Percentiles rank a stretch among this genome's conserved stretches.
Conservation (phyloP, 92 coral and sea anemone species). For the Zoanthus sociatus region DNA sequence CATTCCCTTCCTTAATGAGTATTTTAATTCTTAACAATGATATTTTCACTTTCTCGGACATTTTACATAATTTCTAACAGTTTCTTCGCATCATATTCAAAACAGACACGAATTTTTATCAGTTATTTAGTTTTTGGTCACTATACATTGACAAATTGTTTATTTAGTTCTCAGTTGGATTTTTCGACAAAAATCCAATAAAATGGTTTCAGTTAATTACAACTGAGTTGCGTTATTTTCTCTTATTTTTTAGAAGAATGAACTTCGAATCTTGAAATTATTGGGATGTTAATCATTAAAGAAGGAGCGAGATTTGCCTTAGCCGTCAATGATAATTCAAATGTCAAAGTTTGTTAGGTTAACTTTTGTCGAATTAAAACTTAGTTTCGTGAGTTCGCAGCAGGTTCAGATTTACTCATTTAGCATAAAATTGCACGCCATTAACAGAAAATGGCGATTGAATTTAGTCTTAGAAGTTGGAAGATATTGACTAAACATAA, state of each 20-base stretch:
- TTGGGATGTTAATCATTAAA: not conserved
- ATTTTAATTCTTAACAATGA: not conserved
- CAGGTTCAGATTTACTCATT: not conserved
- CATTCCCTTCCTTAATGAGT: too few species aligned
- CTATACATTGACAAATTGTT: not conserved
- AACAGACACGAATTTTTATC: not conserved
- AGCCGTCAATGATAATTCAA: not conserved
- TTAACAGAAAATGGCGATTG: not conserved
- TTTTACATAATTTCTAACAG: not conserved
- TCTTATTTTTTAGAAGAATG: not conserved
- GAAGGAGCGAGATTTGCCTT: not conserved
- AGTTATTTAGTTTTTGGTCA: slow-evolving; percentile 10
- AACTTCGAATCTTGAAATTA: not conserved
- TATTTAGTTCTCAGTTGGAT: slow-evolving; percentile 29
- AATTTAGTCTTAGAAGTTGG: not conserved
- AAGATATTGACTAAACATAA: not conserved
- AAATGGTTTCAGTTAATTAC: slow-evolving; percentile 18
- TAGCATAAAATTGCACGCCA: not conserved
- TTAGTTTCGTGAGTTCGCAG: not conserved
- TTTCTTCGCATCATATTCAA: not conserved
- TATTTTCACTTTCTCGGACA: not conserved
- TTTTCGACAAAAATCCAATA: not conserved
- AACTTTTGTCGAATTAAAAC: not conserved
- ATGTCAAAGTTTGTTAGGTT: not conserved
- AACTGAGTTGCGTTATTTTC: not conserved